phyloP scores from a whole-genome alignment of 1,140 invertebrate genomes.

The Cydia fagiglandana region DNA sequence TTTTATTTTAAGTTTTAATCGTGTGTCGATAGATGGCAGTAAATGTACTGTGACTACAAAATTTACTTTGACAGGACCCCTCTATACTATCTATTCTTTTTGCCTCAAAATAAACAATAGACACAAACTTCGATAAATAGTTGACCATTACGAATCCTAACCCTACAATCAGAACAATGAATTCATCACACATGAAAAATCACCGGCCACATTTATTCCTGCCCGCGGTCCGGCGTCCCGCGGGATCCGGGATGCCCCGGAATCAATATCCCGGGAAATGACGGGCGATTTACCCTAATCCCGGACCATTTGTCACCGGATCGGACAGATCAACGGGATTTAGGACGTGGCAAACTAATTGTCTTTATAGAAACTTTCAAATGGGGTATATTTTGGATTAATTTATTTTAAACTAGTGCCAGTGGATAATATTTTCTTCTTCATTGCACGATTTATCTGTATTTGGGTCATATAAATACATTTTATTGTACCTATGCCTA shows the following conservation, averaged over 20 bases:
- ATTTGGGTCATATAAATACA: too few relatives aligned
- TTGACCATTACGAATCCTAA: neutral
- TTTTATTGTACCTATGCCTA: too few relatives aligned
- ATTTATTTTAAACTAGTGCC: too few relatives aligned
- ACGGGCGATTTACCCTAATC: conserved; percentile 48
- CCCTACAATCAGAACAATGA: conserved; percentile 3
- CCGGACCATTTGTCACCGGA: conserved; percentile 32
- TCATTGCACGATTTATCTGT: too few relatives aligned
- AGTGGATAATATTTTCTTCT: too few relatives aligned
- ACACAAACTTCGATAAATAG: neutral
- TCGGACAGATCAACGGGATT: neutral
- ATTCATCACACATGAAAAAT: conserved; percentile 15
- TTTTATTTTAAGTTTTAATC: too few relatives aligned
- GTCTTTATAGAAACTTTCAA: conserved; percentile 2
- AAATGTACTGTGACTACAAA: too few relatives aligned
- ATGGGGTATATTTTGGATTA: neutral
- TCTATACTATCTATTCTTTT: too few relatives aligned
- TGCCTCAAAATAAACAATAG: too few relatives aligned
- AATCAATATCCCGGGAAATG: conserved; percentile 45
- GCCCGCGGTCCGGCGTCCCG: conserved; percentile 6
- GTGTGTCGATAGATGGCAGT: too few relatives aligned
- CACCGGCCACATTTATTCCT: conserved; percentile 19
- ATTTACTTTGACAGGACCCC: too few relatives aligned
- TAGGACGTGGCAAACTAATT: neutral
- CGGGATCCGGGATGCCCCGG: neutral